Base-by-base conservation (phyloP, 2,888 invertebrate genomes). In the Elgonia sp. region DNA sequence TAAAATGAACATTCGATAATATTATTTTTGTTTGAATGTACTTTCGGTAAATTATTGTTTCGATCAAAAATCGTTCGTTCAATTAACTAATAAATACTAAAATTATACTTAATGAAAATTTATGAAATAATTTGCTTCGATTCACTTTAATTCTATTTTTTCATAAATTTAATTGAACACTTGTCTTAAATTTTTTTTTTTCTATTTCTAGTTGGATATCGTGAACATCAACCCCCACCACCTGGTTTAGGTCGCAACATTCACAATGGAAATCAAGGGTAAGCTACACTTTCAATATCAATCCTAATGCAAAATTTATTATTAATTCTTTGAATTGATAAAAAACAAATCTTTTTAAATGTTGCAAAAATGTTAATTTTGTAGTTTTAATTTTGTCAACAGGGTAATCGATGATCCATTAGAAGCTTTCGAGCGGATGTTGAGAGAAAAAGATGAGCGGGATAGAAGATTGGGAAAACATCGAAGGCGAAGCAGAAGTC, bases 371-470 rank as follows among this genome's bases (percentile, higher is more conserved):
- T 7, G 0, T 7, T 60, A 29, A 29, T 29, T n/a, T 5, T 63
- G 7, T 63, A 39, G 20, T 46, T 21, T 75, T 39, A 81, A 69
- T 20, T 77, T 69, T 29, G 1, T 94, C 5, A 29, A 88, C 94
- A 97, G 97, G 91, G 96, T 96, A 85, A 97, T 97, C 90, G 98
- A 97, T 92, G 98, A 98, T 95, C 98, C 98, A 5, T 95, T 98
- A 91, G 98, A 98, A 94, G 98, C 97, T 76, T 98, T 98, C 94
- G 97, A 98, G 94, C 96, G 98, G 90, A 97, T 98, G 95, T 96
- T 98, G 92, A 96, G 97, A 89, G 98, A 98, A 94, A 98, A 98
- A 94, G 97, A 97, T 94, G 97, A 97, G 95, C 95, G 96, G 63
- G 96, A 97, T 89, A 95, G 96, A 91, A 95, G 96, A 77, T 96